phyloP scores from a whole-genome alignment of 2,113 vertebrate species.

The Melanerpes aurifrons region DNA sequence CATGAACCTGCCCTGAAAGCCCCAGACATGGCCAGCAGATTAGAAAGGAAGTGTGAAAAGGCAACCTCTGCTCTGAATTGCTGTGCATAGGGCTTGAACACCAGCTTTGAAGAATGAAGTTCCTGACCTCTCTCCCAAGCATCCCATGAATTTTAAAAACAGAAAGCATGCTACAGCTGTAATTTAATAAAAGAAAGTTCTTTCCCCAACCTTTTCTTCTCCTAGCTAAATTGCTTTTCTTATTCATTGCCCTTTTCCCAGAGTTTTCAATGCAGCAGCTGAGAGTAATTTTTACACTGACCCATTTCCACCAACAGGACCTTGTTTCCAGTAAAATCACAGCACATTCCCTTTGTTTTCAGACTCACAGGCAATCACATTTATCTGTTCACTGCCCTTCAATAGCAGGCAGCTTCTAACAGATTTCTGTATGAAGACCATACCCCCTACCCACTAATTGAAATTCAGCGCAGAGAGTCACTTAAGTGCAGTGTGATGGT shows the following conservation, averaged over 20 bases:
- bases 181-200: neutral
- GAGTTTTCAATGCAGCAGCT: neutral
- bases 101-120: neutral
- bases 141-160: neutral
- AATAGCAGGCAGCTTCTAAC: conserved; percentile 36
- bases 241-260: neutral
- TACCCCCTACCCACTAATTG: conserved; percentile 46
- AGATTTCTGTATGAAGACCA: neutral
- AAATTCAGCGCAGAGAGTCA: conserved; percentile 48
- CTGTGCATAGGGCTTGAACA: neutral
- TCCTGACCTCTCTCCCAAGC: neutral
- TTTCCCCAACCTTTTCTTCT: fast-evolving
- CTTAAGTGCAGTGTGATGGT: conserved; percentile 27
- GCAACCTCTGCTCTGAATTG: neutral
- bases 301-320: neutral
- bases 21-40: neutral
- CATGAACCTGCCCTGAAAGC: neutral
- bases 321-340: conserved; percentile 41
- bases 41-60: neutral
- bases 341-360: conserved; percentile 42
- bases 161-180: neutral
- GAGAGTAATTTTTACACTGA: neutral
- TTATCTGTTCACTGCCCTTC: conserved; percentile 56
- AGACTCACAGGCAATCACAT: conserved; percentile 37
- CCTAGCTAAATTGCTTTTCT: neutral